Evolutionary conservation across 2,113 vertebrate species (phyloP), one percentile per base, ranked within the genome.

Genomic region (Tiliqua scincoides): DNA sequence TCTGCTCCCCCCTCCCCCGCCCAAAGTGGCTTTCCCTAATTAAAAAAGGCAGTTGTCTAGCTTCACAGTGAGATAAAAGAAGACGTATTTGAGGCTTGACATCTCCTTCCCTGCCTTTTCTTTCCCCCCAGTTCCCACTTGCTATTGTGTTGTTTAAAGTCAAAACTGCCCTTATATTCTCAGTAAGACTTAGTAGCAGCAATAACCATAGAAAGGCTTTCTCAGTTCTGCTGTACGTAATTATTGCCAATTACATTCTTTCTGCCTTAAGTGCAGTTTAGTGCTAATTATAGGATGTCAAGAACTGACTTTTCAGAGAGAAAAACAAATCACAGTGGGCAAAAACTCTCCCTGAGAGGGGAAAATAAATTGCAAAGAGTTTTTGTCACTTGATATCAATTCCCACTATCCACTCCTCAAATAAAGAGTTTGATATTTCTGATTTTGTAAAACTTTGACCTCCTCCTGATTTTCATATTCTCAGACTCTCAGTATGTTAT

Each of bases 181-280:
- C 85, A 59, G 27, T 90, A 82, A 77, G 43, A 18, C 86, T 84
- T 67, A 89, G 89, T 85, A 0, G 14, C 83, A 67, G 71, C 61
- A 86, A 57, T 83, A 87, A 82, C 83, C 87, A 70, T 59, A 87
- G 87, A 75, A 85, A 89, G 84, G 75, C 79, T 91, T 93, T 92
- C 76, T 79, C 76, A 84, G 43, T 80, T 91, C 63, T 76, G 30
- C 87, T 87, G 18, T 0, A 95, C 94, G 83, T 86, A 84, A 67
- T 93, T 91, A 85, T 87, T 93, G 79, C 76, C 90, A 80, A 88
- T 94, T 94, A 87, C 79, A 79, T 88, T 90, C 85, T 89, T 91
- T 83, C 88, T 89, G 89, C 84, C 87, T 90, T 6, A 48, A 94
- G 90, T 94, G 80, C 83, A 93, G 81, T 71, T 91, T 88, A 84